Conservation (phyloP, 2,888 invertebrate species). For the Hetaerina titia region DNA sequence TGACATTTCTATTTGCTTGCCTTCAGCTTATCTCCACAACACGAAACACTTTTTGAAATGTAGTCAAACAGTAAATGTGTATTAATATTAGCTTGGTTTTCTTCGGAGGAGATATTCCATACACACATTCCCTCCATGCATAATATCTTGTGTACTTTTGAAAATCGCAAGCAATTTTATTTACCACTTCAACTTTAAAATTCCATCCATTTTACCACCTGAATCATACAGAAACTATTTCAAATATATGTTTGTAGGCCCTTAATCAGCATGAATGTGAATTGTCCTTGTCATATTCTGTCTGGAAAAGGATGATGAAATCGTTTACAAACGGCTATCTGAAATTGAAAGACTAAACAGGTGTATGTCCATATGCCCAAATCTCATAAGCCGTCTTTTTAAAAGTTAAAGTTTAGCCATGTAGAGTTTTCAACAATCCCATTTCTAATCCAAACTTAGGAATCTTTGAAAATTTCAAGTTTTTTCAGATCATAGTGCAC, state of each 20-base stretch:
- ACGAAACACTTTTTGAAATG: background rate
- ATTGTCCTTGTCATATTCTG: background rate
- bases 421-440: no score
- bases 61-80: background rate
- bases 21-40: background rate
- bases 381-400: no score
- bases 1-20: slow-evolving; percentile 8
- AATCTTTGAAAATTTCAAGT: no score
- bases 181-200: background rate
- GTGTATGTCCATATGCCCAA: no score
- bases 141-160: background rate
- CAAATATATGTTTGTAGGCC: background rate
- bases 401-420: no score
- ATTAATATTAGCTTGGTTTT: background rate
- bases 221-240: background rate
- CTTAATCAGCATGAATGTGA: background rate
- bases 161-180: background rate
- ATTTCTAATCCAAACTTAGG: no score
- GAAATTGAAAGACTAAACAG: no score
- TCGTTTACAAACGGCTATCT: no score
- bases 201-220: background rate
- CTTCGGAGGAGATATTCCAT: slow-evolving; percentile 2
- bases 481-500: no score
- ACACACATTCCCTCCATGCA: background rate
- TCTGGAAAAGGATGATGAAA: no score